Conservation (phyloP, 2,113 vertebrate species). For the Pachyramphus minor region DNA sequence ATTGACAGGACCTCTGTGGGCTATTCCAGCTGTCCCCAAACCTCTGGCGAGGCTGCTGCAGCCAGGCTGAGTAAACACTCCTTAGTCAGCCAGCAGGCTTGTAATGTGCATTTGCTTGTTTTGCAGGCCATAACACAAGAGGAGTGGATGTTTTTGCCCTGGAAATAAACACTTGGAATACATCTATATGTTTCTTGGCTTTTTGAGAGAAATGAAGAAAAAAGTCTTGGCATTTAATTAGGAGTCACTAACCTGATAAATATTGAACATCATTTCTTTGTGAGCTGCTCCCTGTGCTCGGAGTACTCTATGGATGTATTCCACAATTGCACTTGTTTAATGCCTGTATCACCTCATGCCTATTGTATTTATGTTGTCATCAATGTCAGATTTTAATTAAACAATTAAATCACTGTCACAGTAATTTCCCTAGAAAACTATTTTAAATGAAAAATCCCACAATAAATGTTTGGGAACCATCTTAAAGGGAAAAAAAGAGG, state of each 20-base stretch:
- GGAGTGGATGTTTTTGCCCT: not conserved
- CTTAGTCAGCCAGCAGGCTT: not conserved
- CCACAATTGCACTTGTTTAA: conserved; percentile 34
- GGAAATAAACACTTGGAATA: conserved; percentile 40
- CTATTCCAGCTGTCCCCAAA: not conserved
- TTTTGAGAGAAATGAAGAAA: conserved; percentile 54
- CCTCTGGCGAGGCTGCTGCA: not conserved
- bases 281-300: not conserved
- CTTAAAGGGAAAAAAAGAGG: not conserved
- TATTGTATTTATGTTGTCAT: conserved; percentile 52
- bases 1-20: not conserved
- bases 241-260: conserved; percentile 61
- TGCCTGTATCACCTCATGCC: conserved; percentile 19
- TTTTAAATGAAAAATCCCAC: conserved; percentile 59
- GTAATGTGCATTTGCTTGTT: not conserved
- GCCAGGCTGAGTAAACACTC: not conserved
- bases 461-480: conserved; percentile 51
- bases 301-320: not conserved
- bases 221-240: conserved; percentile 67
- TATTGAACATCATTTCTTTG: conserved; percentile 62
- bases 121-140: not conserved
- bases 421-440: conserved; percentile 58
- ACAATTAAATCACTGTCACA: conserved; percentile 61
- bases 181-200: conserved; percentile 26
- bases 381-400: conserved; percentile 67